These are phyloP conservation scores for Manduca sexta DNA, from an alignment of 1,140 invertebrate genomes.

Conservation along the genomic window DNA sequence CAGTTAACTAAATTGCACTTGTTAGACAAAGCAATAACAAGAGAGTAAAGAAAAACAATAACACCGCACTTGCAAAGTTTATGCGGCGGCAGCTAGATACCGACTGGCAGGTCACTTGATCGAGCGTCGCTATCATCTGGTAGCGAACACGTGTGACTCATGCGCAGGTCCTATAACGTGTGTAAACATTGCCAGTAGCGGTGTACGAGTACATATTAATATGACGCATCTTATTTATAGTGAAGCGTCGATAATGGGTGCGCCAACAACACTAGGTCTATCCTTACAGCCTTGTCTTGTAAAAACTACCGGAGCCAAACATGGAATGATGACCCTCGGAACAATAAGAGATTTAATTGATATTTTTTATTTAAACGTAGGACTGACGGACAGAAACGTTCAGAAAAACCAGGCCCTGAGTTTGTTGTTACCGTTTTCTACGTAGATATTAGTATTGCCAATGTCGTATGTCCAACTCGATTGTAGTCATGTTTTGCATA, in stretches of 20 bases:
- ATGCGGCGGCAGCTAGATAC: slow-evolving; percentile 26
- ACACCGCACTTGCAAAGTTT: slow-evolving; percentile 22
- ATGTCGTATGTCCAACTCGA: no score
- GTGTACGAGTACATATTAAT: no score
- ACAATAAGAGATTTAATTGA: no score
- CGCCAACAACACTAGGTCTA: neutral
- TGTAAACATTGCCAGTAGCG: slow-evolving; percentile 49
- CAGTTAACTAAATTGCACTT: neutral
- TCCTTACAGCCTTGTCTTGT: slow-evolving; percentile 30
- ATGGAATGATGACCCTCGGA: slow-evolving; percentile 2
- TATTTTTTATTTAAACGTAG: no score
- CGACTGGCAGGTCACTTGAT: slow-evolving; percentile 38
- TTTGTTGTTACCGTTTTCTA: no score
- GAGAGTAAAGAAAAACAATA: slow-evolving; percentile 1
- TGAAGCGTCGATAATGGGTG: no score
- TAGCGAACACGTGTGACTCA: slow-evolving; percentile 45
- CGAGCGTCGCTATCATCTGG: slow-evolving; percentile 40
- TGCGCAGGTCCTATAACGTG: slow-evolving; percentile 44
- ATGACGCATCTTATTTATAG: slow-evolving; percentile 41
- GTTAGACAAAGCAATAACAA: neutral
- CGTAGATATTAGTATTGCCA: no score
- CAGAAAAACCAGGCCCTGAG: no score
- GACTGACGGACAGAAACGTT: no score
- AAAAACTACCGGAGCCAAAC: slow-evolving; percentile 25
- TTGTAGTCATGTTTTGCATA: slow-evolving; percentile 29